A percentile compares a stretch with the other conserved stretches of the same genome.
These are phyloP conservation scores for Pseudococcus viburni DNA, from an alignment of 2,888 invertebrate genomes.

Conservation along the genomic window DNA sequence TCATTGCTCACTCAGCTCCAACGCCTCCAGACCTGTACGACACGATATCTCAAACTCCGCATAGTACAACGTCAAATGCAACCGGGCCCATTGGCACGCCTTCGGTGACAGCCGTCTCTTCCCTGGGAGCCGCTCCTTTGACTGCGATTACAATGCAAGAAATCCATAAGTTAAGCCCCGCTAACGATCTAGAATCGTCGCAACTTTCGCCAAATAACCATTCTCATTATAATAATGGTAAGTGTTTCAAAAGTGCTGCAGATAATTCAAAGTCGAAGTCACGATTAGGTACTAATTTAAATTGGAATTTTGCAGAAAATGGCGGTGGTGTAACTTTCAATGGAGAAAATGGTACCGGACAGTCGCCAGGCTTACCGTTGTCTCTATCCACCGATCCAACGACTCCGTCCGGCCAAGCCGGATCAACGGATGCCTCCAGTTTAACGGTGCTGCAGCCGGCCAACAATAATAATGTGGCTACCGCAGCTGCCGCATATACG, in stretches of 20 bases:
- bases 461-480: slow-evolving; percentile 68
- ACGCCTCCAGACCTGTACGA: slow-evolving; percentile 78
- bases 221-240: slow-evolving; percentile 62
- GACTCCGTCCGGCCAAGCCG: slow-evolving; percentile 70
- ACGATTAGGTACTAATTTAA: slow-evolving; percentile 72
- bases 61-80: slow-evolving; percentile 74
- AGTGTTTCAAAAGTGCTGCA: slow-evolving; percentile 69
- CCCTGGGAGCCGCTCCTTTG: slow-evolving; percentile 76
- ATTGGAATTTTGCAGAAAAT: slow-evolving; percentile 67
- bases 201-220: slow-evolving; percentile 74
- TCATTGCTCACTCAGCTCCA: slow-evolving; percentile 69
- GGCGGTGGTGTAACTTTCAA: slow-evolving; percentile 69
- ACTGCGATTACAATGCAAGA: slow-evolving; percentile 84
- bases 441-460: slow-evolving; percentile 74
- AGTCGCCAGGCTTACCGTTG: slow-evolving; percentile 62
- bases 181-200: slow-evolving; percentile 77
- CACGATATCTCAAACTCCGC: slow-evolving; percentile 80
- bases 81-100: slow-evolving; percentile 70
- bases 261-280: no score
- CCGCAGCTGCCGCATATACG: slow-evolving; percentile 68
- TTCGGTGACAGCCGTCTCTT: slow-evolving; percentile 51
- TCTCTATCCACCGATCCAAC: slow-evolving; percentile 67
- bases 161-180: slow-evolving; percentile 78
- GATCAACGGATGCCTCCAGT: slow-evolving; percentile 72
- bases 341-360: slow-evolving; percentile 71